A percentile compares a stretch with the other conserved stretches of the same genome.
These are phyloP conservation scores for Ecliptopera silaceata DNA, from an alignment of 2,888 invertebrate species.

Conservation along the genomic window DNA sequence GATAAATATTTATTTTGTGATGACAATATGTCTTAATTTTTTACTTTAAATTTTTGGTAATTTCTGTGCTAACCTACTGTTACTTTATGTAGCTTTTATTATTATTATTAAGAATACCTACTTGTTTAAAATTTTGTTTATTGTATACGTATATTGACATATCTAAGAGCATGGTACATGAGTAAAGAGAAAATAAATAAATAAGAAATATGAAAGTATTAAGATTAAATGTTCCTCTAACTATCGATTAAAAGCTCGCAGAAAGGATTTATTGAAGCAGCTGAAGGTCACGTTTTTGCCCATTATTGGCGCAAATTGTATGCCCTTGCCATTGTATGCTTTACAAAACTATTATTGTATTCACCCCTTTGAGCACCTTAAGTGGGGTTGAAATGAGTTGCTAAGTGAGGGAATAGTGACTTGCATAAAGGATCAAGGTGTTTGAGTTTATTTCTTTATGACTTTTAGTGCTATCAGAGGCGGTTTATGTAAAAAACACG, in stretches of 20 bases:
- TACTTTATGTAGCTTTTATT: too few relatives aligned
- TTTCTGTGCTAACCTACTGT: too few relatives aligned
- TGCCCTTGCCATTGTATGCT: conserved; percentile 47
- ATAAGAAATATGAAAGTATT: too few relatives aligned
- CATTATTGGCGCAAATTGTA: conserved; percentile 60
- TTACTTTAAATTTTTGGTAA: too few relatives aligned
- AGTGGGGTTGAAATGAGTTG: conserved; percentile 30
- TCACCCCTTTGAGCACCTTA: conserved; percentile 23
- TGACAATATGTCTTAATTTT: too few relatives aligned
- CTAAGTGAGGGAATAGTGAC: conserved; percentile 28
- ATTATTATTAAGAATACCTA: too few relatives aligned
- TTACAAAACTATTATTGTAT: conserved; percentile 53
- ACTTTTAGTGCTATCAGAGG: not conserved
- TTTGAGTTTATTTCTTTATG: conserved; percentile 21
- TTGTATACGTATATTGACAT: too few relatives aligned
- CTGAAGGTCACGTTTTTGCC: conserved; percentile 65
- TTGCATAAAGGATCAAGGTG: conserved; percentile 24
- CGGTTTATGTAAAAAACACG: not conserved
- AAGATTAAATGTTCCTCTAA: conserved; percentile 42
- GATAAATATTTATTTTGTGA: too few relatives aligned
- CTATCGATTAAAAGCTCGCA: conserved; percentile 61
- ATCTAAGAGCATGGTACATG: too few relatives aligned
- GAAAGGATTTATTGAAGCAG: conserved; percentile 65
- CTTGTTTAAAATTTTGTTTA: too few relatives aligned
- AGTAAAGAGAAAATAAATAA: too few relatives aligned